Evolutionary conservation across 2,888 invertebrate genomes (phyloP).

Genomic region (Tenthredo mesomela): DNA sequence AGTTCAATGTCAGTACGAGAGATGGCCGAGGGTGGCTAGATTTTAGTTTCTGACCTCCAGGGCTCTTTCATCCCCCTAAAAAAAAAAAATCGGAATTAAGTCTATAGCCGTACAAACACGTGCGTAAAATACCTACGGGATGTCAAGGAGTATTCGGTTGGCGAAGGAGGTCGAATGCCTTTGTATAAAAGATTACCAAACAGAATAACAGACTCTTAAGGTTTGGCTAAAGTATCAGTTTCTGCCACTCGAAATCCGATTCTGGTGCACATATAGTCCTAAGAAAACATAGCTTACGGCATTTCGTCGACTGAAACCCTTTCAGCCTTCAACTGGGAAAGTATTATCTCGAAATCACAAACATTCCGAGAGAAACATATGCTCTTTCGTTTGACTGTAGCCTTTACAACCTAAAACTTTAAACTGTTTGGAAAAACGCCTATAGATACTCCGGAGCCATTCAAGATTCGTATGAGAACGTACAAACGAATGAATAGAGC

Average conservation of each 20-base stretch:
- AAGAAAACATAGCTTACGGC: slow-evolving; percentile 38
- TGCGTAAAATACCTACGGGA: slow-evolving; percentile 4
- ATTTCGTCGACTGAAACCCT: slow-evolving; percentile 11
- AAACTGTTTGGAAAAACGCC: slow-evolving; percentile 43
- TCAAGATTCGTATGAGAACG: neutral
- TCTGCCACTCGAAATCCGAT: slow-evolving; percentile 50
- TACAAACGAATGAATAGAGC: slow-evolving; percentile 9
- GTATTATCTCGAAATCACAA: slow-evolving; percentile 45
- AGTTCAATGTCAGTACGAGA: slow-evolving; percentile 62
- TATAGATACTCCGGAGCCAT: slow-evolving; percentile 20
- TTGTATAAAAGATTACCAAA: slow-evolving; percentile 51
- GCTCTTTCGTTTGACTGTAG: slow-evolving; percentile 16
- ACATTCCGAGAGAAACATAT: slow-evolving; percentile 25
- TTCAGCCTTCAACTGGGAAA: slow-evolving; percentile 23
- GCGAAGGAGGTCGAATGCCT: slow-evolving; percentile 38
- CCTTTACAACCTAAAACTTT: slow-evolving; percentile 13
- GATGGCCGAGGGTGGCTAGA: slow-evolving; percentile 63
- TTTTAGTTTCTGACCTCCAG: slow-evolving; percentile 41
- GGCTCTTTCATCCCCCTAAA: neutral
- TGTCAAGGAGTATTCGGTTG: slow-evolving; percentile 11
- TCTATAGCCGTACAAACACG: neutral
- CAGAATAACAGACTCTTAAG: slow-evolving; percentile 43
- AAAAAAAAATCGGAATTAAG: neutral
- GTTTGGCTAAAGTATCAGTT: slow-evolving; percentile 51
- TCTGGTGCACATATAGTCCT: slow-evolving; percentile 40